A percentile compares a stretch with the other conserved stretches of the same genome.
Conservation (phyloP, 2,113 vertebrate genomes). For the Perca fluviatilis region DNA sequence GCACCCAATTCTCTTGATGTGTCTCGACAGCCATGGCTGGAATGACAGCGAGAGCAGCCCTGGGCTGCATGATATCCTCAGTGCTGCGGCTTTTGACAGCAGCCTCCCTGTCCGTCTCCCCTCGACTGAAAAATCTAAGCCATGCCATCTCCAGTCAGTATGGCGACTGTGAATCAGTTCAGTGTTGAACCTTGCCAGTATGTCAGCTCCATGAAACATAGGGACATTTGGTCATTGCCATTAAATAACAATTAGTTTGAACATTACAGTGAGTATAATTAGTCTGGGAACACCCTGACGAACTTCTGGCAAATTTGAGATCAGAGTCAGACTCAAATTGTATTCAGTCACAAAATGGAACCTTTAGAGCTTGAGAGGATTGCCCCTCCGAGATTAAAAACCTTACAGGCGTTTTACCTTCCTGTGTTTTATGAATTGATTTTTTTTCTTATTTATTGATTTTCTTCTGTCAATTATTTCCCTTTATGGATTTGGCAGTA, state of each 20-base stretch:
- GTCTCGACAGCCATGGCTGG: constrained; percentile 31
- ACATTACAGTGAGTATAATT: too few species aligned
- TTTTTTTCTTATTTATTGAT: constrained; percentile 59
- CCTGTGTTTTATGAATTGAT: constrained; percentile 24
- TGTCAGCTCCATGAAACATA: not conserved
- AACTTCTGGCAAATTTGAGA: too few species aligned
- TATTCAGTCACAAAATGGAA: not conserved
- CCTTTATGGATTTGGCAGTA: constrained; percentile 48
- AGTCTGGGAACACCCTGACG: too few species aligned
- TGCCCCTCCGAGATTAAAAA: constrained; percentile 24
- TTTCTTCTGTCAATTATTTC: constrained; percentile 53
- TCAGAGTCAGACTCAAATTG: not conserved
- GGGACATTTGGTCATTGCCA: not conserved
- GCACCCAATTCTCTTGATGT: constrained; percentile 26
- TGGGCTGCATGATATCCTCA: constrained; percentile 18
- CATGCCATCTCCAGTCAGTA: not conserved
- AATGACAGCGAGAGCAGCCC: constrained; percentile 18
- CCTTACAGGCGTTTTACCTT: not conserved
- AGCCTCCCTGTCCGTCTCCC: not conserved
- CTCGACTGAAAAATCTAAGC: constrained; percentile 7
- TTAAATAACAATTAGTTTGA: constrained; percentile 11
- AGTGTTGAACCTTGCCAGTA: not conserved
- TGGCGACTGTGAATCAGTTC: not conserved
- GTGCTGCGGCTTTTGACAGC: constrained; percentile 28
- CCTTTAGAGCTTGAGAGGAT: constrained; percentile 3